phyloP scores from a whole-genome alignment of 1,140 invertebrate species.

The Meloidogyne chitwoodi region DNA sequence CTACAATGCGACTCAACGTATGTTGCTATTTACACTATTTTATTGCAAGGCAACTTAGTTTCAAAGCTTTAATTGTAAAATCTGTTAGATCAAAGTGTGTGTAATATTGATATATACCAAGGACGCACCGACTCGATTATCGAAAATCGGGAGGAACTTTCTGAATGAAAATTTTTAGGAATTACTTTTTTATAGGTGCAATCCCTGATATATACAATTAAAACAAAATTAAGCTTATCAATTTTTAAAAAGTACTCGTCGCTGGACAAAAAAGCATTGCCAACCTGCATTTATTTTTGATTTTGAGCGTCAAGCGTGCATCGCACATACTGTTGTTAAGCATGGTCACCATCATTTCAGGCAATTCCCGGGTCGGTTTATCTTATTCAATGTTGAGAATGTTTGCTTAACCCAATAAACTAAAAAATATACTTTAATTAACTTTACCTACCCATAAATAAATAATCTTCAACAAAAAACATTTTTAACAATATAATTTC shows the following conservation, averaged over 20 bases:
- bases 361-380: constrained; percentile 16
- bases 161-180: not conserved
- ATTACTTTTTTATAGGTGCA: not conserved
- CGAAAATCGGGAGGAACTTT: not conserved
- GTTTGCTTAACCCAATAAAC: too few relatives aligned
- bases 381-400: too few relatives aligned
- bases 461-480: too few relatives aligned
- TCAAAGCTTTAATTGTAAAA: too few relatives aligned
- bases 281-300: constrained; percentile 52
- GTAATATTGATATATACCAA: too few relatives aligned
- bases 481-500: too few relatives aligned
- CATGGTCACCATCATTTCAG: constrained; percentile 17
- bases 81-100: too few relatives aligned
- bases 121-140: too few relatives aligned
- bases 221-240: not conserved
- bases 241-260: constrained; percentile 30
- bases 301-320: constrained; percentile 57
- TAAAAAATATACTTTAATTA: too few relatives aligned
- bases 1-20: constrained; percentile 57
- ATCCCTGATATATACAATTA: not conserved
- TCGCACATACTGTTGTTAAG: constrained; percentile 35
- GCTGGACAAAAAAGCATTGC: constrained; percentile 54
- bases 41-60: too few relatives aligned
- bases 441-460: too few relatives aligned
- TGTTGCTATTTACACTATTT: too few relatives aligned